Evolutionary conservation across 1,140 invertebrate genomes (phyloP).

Genomic region (Adelges cooleyi): DNA sequence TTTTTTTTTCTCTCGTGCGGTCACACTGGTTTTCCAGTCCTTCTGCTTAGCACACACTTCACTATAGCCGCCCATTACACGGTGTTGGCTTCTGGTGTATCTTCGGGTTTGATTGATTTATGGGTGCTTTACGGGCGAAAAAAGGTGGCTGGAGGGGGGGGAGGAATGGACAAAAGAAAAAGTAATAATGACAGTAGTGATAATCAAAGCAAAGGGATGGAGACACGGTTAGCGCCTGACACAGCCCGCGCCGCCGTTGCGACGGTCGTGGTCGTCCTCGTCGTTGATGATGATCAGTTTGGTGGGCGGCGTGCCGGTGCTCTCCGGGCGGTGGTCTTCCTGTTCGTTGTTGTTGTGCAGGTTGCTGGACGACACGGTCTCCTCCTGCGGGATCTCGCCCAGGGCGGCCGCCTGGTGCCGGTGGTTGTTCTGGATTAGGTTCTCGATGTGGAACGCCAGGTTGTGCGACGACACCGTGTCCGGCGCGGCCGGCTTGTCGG

Average conservation of each 20-base stretch:
- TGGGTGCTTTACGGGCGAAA: no score
- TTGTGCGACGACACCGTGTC: slow-evolving; percentile 22
- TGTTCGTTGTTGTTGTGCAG: slow-evolving; percentile 7
- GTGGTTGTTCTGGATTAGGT: slow-evolving; percentile 20
- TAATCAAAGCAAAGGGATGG: no score
- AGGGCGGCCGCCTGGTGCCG: neutral
- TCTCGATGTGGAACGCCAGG: slow-evolving; percentile 14
- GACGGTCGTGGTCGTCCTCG: neutral
- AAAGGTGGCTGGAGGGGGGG: no score
- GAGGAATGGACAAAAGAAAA: no score
- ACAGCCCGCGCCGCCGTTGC: neutral
- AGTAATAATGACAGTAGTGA: no score
- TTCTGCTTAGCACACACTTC: no score
- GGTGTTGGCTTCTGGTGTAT: no score
- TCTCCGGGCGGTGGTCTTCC: neutral
- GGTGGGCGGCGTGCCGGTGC: neutral
- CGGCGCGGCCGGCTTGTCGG: neutral
- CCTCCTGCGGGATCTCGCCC: slow-evolving; percentile 1
- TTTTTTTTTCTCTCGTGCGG: no score
- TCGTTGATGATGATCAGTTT: slow-evolving; percentile 19
- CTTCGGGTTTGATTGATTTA: no score
- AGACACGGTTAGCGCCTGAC: no score
- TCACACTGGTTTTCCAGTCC: no score
- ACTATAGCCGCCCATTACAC: no score
- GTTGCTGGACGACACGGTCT: slow-evolving; percentile 14